Evolutionary conservation across 2,888 invertebrate species (phyloP).

Genomic region (Pherbina coryleti): DNA sequence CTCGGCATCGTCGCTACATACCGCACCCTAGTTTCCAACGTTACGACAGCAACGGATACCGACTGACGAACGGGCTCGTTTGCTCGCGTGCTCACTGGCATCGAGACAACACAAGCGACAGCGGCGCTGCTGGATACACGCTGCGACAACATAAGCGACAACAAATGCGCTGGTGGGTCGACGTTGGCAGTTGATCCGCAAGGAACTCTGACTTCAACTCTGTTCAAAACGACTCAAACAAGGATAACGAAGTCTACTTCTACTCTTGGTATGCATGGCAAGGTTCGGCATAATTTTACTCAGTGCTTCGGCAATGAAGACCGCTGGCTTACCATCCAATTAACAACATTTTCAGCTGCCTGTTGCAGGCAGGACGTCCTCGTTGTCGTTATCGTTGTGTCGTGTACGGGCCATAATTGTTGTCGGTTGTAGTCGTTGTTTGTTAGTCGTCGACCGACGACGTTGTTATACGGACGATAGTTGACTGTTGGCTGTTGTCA

Average conservation of each 20-base stretch:
- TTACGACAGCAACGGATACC: slow-evolving; percentile 50
- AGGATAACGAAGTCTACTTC: neutral
- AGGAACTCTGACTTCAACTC: slow-evolving; percentile 5
- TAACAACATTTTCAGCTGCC: slow-evolving; percentile 18
- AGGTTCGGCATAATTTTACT: neutral
- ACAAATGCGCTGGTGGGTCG: neutral
- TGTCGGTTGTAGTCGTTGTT: neutral
- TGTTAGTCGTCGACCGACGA: neutral
- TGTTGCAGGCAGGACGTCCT: slow-evolving; percentile 9
- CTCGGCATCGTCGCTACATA: slow-evolving; percentile 40
- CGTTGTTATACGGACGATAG: slow-evolving; percentile 3
- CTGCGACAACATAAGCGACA: neutral
- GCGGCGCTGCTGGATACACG: neutral
- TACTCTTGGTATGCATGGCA: neutral
- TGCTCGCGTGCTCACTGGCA: neutral
- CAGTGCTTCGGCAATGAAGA: neutral
- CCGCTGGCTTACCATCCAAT: slow-evolving; percentile 20
- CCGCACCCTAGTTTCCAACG: slow-evolving; percentile 63
- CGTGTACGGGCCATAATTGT: neutral
- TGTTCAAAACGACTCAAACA: neutral
- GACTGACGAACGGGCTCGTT: neutral
- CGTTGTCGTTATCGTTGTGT: slow-evolving; percentile 9
- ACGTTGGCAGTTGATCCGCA: slow-evolving; percentile 20
- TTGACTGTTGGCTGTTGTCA: slow-evolving; percentile 32
- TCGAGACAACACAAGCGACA: neutral